These are phyloP conservation scores for Tamandua tetradactyla DNA, from an alignment of 2,797 vertebrate genomes.

Conservation along the genomic window DNA sequence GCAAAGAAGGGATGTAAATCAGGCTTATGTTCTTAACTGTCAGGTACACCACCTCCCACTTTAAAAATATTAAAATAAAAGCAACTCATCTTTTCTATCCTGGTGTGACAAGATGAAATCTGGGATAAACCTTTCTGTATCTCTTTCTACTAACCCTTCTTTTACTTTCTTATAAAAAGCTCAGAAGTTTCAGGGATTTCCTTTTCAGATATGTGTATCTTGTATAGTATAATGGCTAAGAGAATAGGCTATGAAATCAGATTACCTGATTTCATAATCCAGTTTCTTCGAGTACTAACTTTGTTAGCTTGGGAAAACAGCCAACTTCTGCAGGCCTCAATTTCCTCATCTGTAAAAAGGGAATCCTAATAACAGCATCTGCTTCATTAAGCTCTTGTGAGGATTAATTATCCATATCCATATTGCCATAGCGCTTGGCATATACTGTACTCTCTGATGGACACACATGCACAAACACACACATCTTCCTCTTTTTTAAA, in stretches of 20 bases:
- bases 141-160: background rate
- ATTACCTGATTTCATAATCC: background rate
- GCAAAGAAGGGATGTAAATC: constrained; percentile 25
- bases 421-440: background rate
- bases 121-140: background rate
- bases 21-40: constrained; percentile 7
- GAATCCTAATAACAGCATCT: background rate
- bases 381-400: background rate
- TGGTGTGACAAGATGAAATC: constrained; percentile 6
- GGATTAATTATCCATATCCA: background rate
- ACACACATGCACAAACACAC: too few relatives aligned
- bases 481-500: background rate
- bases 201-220: background rate
- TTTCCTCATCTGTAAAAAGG: constrained; percentile 31
- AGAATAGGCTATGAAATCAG: background rate
- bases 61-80: constrained; percentile 45
- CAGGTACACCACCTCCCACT: background rate
- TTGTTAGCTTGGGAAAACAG: constrained; percentile 22
- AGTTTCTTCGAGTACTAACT: background rate
- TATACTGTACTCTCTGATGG: background rate
- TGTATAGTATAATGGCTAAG: background rate
- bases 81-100: background rate
- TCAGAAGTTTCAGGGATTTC: background rate
- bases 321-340: background rate
- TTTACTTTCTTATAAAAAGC: constrained; percentile 17